A percentile compares a stretch with the other conserved stretches of the same genome.
phyloP scores from a whole-genome alignment of 2,888 invertebrate species.

The Agrilus mali region DNA sequence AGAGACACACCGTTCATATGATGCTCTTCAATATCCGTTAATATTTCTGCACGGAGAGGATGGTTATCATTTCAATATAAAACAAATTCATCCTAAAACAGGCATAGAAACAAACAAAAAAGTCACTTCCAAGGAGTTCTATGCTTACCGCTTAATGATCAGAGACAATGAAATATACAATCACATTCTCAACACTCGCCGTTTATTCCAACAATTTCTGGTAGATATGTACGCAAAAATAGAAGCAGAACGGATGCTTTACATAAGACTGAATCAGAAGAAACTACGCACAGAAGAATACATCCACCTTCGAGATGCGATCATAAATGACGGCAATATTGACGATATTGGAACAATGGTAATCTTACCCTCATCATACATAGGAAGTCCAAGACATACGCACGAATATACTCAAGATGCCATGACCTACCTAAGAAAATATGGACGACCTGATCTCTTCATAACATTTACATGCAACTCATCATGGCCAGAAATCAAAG shows the following conservation, averaged over 20 bases:
- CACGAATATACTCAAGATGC: conserved; percentile 24
- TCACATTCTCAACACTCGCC: conserved; percentile 18
- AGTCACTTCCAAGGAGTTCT: conserved; percentile 18
- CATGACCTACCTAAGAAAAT: conserved; percentile 22
- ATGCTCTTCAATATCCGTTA: conserved; percentile 20
- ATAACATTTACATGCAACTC: conserved; percentile 25
- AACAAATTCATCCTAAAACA: conserved; percentile 10
- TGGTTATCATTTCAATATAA: conserved; percentile 15
- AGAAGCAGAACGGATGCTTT: conserved; percentile 25
- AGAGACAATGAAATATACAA: conserved; percentile 16
- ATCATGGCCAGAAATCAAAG: conserved; percentile 18
- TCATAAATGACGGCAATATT: conserved; percentile 16
- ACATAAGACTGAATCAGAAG: conserved; percentile 21
- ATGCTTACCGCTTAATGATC: conserved; percentile 21
- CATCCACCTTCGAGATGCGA: conserved; percentile 26
- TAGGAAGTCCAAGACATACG: conserved; percentile 23
- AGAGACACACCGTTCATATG: conserved; percentile 19
- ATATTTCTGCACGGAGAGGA: conserved; percentile 19
- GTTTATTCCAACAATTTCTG: conserved; percentile 24
- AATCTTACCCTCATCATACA: conserved; percentile 18
- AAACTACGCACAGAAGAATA: conserved; percentile 24
- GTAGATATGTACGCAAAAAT: conserved; percentile 31
- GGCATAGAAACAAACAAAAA: conserved; percentile 17
- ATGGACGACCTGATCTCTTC: conserved; percentile 22
- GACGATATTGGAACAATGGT: conserved; percentile 15